Evolutionary conservation across 2,797 vertebrate genomes (phyloP).

Genomic region (Myotis planiceps): DNA sequence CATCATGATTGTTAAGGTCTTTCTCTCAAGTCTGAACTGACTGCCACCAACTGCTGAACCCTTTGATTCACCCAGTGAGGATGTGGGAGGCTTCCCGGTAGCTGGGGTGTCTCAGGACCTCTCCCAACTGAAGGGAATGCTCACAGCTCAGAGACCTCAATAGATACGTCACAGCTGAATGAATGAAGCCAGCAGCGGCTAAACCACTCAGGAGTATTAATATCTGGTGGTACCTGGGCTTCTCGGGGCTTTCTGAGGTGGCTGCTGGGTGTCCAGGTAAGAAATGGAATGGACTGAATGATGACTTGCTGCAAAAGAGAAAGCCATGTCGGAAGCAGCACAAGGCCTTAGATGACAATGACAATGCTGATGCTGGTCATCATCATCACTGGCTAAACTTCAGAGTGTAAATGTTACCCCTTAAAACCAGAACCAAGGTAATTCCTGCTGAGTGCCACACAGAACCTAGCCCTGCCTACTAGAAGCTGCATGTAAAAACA

Average conservation of each 20-base stretch:
- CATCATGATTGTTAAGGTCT: not conserved
- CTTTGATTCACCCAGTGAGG: not conserved
- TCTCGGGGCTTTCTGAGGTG: not conserved
- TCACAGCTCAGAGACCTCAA: not conserved
- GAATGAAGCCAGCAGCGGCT: not conserved
- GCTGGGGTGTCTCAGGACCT: not conserved
- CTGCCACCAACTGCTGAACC: not conserved
- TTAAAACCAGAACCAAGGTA: not conserved
- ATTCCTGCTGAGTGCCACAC: not conserved
- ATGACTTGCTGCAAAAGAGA: not conserved
- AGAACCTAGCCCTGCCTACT: not conserved
- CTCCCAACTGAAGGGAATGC: not conserved
- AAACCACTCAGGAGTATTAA: not conserved
- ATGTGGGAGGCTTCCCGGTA: not conserved
- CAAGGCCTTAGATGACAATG: not conserved
- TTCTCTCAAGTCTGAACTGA: not conserved
- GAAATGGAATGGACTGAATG: not conserved
- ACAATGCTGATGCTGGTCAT: not conserved
- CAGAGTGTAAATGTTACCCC: not conserved
- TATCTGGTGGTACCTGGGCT: no score
- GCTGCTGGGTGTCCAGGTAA: not conserved
- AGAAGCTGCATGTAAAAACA: not conserved
- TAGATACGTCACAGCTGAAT: not conserved
- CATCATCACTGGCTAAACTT: no score
- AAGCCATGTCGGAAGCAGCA: not conserved